A percentile compares a stretch with the other conserved stretches of the same genome.
Conservation (phyloP, 2,113 vertebrate genomes). For the Catharus fuscescens region DNA sequence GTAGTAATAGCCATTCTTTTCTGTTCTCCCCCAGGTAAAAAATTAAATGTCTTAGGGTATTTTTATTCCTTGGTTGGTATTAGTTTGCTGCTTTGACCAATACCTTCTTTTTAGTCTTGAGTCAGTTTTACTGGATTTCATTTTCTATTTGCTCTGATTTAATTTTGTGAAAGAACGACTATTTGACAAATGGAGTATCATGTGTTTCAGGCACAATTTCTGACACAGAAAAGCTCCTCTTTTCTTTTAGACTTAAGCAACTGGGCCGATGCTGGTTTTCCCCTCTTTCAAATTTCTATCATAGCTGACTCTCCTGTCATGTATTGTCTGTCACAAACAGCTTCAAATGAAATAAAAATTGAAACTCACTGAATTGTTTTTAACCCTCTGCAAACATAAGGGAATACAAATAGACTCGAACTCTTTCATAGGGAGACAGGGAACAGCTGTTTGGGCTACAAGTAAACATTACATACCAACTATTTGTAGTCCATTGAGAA, state of each 20-base stretch:
- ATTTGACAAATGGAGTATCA: background rate
- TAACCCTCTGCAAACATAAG: background rate
- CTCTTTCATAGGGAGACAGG: background rate
- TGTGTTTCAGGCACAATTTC: background rate
- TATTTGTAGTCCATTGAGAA: slow-evolving; percentile 50
- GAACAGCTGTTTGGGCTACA: background rate
- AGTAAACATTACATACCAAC: slow-evolving; percentile 52
- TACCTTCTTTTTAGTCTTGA: background rate
- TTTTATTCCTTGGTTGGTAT: background rate
- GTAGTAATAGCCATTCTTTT: background rate
- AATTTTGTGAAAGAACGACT: background rate
- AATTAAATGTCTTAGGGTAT: background rate
- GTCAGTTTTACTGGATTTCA: background rate
- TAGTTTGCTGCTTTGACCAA: background rate
- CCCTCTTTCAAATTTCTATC: background rate
- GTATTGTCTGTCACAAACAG: background rate
- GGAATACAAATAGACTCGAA: background rate
- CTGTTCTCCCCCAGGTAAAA: background rate
- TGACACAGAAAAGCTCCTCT: background rate
- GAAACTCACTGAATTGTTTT: background rate
- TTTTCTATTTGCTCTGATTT: background rate
- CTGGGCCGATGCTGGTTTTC: background rate
- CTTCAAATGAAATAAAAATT: background rate
- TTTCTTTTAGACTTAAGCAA: background rate
- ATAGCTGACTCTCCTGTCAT: background rate